Evolutionary conservation across 2,797 vertebrate species (phyloP), one percentile per base, ranked within the genome.

Genomic region (Hirundo rustica): DNA sequence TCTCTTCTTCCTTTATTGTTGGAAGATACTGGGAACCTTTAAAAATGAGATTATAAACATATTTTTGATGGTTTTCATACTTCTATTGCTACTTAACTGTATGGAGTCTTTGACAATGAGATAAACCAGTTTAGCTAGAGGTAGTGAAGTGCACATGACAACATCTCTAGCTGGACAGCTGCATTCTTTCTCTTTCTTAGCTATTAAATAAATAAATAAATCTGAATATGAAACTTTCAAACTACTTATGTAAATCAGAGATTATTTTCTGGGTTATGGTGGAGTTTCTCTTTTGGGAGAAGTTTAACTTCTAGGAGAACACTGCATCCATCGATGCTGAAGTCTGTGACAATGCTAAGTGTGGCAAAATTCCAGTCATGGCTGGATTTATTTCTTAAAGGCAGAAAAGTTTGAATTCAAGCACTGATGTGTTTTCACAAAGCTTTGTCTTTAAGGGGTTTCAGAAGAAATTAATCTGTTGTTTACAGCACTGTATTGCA

Each of bases 301-400:
- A 73, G 15, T 36, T 79, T 30, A 62, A 20, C 4, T 83, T 60
- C 16, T 61, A 32, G 16, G 40, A 54, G 32, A 75, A 26, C 3
- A 38, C 3, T n/a, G 1, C 0, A 1, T n/a, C 18, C 4, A 1
- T 48, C 25, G 29, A 51, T 64, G n/a, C 36, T 64, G 7, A 29
- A 13, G 6, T 22, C 14, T 55, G 22, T 54, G 26, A 54, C 20
- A 44, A 16, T 8, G 23, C 27, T 54, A 27, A 78, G 53, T 32
- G 25, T 18, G n/a, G 27, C 30, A 58, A 55, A 10, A 11, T 42
- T 38, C n/a, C 34, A 16, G 13, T 42, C 16, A 1, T 7, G 29
- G 8, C 32, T 72, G n/a, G 16, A 16, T 61, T 19, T 11, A 29
- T 8, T 75, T 40, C 36, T 53, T 44, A 34, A 38, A 74, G 42